Base-by-base conservation (phyloP, 2,113 vertebrate species). In the Suricata suricatta region DNA sequence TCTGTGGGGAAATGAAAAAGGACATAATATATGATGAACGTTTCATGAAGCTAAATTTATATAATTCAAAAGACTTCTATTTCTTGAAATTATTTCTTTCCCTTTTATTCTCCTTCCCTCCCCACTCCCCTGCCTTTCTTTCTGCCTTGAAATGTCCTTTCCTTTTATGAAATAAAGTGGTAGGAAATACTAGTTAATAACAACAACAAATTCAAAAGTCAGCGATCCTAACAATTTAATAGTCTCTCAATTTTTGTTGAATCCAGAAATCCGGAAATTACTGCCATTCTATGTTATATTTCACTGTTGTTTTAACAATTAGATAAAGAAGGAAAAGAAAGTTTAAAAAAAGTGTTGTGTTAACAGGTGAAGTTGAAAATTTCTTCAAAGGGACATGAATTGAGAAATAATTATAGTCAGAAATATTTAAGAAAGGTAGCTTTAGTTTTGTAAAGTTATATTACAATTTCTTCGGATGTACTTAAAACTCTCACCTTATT, bases 211-310 rank as follows among this genome's bases (percentile, higher is more conserved):
- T 92, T 44, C 69, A 79, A 29, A 77, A 84, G 17, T 83, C 80
- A 19, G 17, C 7, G 90, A 86, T 87, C 21, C 13, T 69, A 77
- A 60, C 3, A 84, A 74, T 81, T 82, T 9, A 47, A 47, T 74
- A 89, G 52, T 82, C 21, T 77, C 33, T 79, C 60, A 60, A 44
- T 93, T 93, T 97, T 86, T 95, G 29, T 80, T 77, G 80, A 90
- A 77, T 38, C 25, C 27, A 84, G 41, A 87, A 79, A 50, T 95
- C 44, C 91, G 38, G 54, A 96, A 95, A 82, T 90, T 72, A 83
- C 6, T 87, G 27, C 63, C 69, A 5, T 80, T 29, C 54, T 68
- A 38, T 35, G n/a, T 54, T 71, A 57, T 60, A 86, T 81, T 83
- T 93, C 29, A 80, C 15, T 92, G 60, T 14, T 94, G 57, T 87